Evolutionary conservation across 2,113 vertebrate genomes (phyloP), one percentile per base, ranked within the genome.

Genomic region (Herpetotheres cachinnans): DNA sequence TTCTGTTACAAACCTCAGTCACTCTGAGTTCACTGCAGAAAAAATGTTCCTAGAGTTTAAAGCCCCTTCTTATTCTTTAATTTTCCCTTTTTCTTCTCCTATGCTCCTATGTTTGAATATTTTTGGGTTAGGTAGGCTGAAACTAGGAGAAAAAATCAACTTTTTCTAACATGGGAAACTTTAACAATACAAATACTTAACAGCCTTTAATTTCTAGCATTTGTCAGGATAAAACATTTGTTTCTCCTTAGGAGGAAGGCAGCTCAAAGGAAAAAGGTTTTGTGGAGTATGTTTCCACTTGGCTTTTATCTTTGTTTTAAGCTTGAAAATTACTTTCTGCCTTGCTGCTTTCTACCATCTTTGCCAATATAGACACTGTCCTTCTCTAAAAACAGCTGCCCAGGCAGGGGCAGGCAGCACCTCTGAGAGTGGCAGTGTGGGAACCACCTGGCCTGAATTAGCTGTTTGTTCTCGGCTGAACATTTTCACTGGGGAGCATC

Each of bases 1-100:
- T 97, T 92, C 62, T 26, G 71, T 96, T 93, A 94, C 5, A 0
- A 83, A 95, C 62, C 74, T 97, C 79, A 86, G 94, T 86, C 95
- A 85, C 50, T 78, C 42, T 5, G 26, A 91, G 93, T 96, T 96
- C 89, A 86, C 38, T 70, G 52, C 58, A 86, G 86, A 85, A 78
- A 95, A 89, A 84, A 10, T 30, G 16, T 86, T 92, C 67, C 54
- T 83, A 77, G 55, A 93, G 52, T 73, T 40, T 92, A 36, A 95
- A 84, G 47, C 14, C 19, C 46, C 59, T 88, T 86, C n/a, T 95
- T 69, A 40, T 4, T 78, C 0, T 63, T 83, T 85, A 76, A 0
- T 73, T 90, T 91, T 26, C 25, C 21, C 6, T 29, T 78, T 82
- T 80, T 59, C 24, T 79, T 73, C n/a, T 66, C 13, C 24, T 83